phyloP scores from a whole-genome alignment of 2,113 vertebrate genomes.

The Cynocephalus volans region DNA sequence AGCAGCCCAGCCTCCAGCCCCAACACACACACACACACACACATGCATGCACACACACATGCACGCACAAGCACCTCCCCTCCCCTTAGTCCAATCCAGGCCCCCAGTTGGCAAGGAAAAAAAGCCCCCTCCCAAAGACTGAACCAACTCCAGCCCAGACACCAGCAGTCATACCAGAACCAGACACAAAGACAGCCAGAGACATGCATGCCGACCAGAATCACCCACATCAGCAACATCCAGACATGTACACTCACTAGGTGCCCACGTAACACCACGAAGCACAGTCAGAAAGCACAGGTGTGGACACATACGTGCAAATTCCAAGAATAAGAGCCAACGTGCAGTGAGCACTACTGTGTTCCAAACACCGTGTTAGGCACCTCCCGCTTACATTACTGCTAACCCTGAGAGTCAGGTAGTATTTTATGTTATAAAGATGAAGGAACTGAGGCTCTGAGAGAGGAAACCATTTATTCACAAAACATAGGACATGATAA shows the following conservation, averaged over 20 bases:
- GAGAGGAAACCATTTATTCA: not conserved
- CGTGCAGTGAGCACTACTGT: accelerated
- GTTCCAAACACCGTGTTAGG: not conserved
- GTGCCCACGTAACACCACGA: not conserved
- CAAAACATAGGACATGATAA: not conserved
- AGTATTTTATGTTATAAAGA: not conserved
- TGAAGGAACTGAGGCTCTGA: not conserved
- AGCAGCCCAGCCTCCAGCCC: constrained; percentile 79
- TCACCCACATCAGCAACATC: not conserved
- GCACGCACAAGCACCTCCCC: not conserved
- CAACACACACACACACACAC: not conserved
- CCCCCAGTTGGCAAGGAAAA: not conserved
- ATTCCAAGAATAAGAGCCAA: not conserved
- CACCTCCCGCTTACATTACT: accelerated
- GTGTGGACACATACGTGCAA: not conserved
- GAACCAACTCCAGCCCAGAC: constrained; percentile 12
- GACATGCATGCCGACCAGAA: not conserved
- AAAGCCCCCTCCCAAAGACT: not conserved
- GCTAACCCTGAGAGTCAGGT: not conserved
- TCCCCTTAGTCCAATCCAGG: not conserved
- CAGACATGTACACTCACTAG: no score
- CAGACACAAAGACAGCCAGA: not conserved
- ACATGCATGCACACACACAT: not conserved
- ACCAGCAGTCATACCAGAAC: not conserved
- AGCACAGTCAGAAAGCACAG: not conserved